Evolutionary conservation across 2,113 vertebrate species (phyloP).

Genomic region (Haemorhous mexicanus): DNA sequence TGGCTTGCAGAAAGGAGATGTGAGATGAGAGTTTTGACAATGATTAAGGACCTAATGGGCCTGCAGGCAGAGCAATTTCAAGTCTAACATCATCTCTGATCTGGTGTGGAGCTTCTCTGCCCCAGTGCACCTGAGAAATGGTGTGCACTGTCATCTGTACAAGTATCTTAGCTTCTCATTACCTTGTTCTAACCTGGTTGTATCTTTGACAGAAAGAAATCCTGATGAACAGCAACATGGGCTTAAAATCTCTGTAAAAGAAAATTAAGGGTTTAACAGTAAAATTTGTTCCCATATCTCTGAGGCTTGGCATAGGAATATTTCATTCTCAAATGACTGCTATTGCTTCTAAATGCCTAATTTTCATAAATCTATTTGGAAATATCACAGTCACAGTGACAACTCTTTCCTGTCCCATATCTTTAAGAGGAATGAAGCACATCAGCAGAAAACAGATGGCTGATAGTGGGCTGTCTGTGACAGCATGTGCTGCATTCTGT

Average conservation of each 20-base stretch:
- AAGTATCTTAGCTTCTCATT: neutral
- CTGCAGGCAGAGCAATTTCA: neutral
- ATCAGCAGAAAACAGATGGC: constrained; percentile 12
- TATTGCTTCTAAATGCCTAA: neutral
- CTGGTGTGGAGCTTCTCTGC: neutral
- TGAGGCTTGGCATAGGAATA: neutral
- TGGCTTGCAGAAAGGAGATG: neutral
- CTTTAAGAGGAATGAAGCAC: neutral
- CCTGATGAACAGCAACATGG: neutral
- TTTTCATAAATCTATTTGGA: constrained; percentile 21
- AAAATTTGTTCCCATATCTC: neutral
- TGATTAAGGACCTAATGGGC: neutral
- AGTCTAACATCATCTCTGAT: neutral
- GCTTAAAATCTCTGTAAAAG: neutral
- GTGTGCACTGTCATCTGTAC: neutral
- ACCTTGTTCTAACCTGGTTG: neutral
- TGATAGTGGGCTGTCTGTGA: neutral
- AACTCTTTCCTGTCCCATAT: neutral
- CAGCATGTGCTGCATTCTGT: neutral
- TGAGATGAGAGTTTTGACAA: neutral
- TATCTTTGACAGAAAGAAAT: neutral
- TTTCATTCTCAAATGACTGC: neutral
- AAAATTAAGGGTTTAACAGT: neutral
- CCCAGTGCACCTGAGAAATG: neutral
- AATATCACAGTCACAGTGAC: neutral